Conservation (phyloP, 2,797 vertebrate genomes). For the Halcyon leucocephala region DNA sequence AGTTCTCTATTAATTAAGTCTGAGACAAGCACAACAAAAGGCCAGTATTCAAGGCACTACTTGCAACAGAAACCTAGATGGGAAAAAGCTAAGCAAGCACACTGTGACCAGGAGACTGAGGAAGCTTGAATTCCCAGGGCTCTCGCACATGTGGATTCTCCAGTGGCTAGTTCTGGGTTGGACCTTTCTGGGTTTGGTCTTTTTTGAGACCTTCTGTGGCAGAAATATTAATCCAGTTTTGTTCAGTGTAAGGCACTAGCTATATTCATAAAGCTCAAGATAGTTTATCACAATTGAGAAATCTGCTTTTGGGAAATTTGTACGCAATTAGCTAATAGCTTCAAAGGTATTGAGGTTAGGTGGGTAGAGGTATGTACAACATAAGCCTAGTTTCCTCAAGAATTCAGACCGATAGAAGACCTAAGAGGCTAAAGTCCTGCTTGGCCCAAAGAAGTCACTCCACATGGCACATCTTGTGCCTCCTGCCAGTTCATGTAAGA, state of each 20-base stretch:
- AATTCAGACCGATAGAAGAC: background rate
- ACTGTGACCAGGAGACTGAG: background rate
- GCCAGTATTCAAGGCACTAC: background rate
- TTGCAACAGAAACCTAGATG: background rate
- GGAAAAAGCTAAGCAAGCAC: background rate
- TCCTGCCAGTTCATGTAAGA: background rate
- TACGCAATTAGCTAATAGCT: background rate
- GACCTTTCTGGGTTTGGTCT: background rate
- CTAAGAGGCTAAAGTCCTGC: background rate
- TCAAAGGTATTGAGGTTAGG: background rate
- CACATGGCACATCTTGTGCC: accelerated
- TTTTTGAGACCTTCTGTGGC: background rate
- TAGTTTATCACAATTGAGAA: background rate
- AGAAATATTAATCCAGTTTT: background rate
- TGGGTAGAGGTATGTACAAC: background rate
- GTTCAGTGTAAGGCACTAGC: background rate
- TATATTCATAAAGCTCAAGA: background rate
- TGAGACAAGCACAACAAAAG: background rate
- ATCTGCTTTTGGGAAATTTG: background rate
- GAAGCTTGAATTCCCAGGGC: background rate
- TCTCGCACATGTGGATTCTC: background rate
- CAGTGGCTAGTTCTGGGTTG: background rate
- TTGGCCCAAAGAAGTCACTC: background rate
- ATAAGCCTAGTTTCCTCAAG: background rate
- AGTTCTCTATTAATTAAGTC: background rate